Percentiles rank a stretch among this genome's conserved stretches.
Evolutionary conservation across 2,888 invertebrate genomes (phyloP).

Genomic region (Oxycera nigricornis): DNA sequence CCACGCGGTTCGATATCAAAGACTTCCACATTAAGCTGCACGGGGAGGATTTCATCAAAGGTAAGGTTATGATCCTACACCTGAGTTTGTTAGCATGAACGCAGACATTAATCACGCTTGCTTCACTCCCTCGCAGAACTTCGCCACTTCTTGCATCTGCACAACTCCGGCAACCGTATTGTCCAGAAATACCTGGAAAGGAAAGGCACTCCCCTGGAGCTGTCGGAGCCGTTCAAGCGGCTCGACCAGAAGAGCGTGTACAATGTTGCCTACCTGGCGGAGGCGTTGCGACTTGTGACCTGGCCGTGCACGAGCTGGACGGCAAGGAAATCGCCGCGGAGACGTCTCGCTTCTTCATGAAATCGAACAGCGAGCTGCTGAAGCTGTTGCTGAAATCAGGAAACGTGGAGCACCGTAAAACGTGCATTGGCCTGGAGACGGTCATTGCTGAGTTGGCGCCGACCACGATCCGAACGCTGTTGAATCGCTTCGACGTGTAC

Average conservation of each 20-base stretch:
- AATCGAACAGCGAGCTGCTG: conserved; percentile 69
- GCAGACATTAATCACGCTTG: neutral
- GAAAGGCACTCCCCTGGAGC: conserved; percentile 75
- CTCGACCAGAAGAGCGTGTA: conserved; percentile 69
- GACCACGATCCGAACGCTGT: conserved; percentile 74
- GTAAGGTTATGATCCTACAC: conserved; percentile 57
- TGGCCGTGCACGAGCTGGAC: conserved; percentile 68
- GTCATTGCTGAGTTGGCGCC: conserved; percentile 77
- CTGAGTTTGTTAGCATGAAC: neutral
- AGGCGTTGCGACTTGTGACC: conserved; percentile 71
- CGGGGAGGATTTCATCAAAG: conserved; percentile 65
- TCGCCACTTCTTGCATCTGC: conserved; percentile 69
- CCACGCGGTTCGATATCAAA: conserved; percentile 66
- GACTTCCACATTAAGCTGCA: conserved; percentile 67
- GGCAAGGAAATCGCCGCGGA: conserved; percentile 69
- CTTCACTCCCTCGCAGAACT: conserved; percentile 63
- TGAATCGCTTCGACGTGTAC: conserved; percentile 67
- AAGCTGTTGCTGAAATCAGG: conserved; percentile 71
- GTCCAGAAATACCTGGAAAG: conserved; percentile 71
- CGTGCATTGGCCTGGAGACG: conserved; percentile 72
- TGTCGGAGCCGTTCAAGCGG: conserved; percentile 70
- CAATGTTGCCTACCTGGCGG: conserved; percentile 68
- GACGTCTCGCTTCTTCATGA: conserved; percentile 74
- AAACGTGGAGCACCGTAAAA: conserved; percentile 67
- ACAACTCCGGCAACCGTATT: conserved; percentile 63